Evolutionary conservation across 2,888 invertebrate genomes (phyloP).

Genomic region (Incurvaria masculella): DNA sequence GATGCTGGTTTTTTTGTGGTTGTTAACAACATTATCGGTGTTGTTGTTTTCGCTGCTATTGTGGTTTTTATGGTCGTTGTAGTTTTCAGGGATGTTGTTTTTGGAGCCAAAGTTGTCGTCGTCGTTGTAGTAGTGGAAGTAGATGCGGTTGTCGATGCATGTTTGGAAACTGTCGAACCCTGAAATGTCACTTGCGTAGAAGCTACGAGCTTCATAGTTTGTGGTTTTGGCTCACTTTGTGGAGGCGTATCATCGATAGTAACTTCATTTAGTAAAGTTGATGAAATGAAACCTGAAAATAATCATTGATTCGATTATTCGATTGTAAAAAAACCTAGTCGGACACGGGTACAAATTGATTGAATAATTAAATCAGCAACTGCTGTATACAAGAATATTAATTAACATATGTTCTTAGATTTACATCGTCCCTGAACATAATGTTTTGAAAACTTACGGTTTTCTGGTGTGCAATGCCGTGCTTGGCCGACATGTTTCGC

Average conservation of each 20-base stretch:
- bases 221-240: conserved; percentile 16
- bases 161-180: conserved; percentile 12
- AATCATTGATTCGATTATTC: conserved; percentile 11
- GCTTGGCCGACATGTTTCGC: no score
- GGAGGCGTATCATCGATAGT: conserved; percentile 4
- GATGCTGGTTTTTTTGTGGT: no score
- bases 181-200: conserved; percentile 3
- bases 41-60: conserved; percentile 12
- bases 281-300: no score
- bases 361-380: background rate
- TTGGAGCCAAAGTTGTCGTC: conserved; percentile 14
- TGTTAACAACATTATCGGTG: conserved; percentile 5
- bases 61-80: conserved; percentile 16
- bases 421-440: no score
- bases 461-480: no score
- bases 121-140: conserved; percentile 14
- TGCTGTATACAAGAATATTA: background rate
- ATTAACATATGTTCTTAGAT: no score
- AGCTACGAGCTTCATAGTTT: conserved; percentile 28
- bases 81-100: conserved; percentile 16
- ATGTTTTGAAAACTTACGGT: no score
- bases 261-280: conserved; percentile 8
- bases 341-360: background rate
- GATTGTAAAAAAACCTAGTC: conserved; percentile 8
- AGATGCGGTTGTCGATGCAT: conserved; percentile 8